Conservation (phyloP, 2,113 vertebrate species). For the Ceratotherium simum region DNA sequence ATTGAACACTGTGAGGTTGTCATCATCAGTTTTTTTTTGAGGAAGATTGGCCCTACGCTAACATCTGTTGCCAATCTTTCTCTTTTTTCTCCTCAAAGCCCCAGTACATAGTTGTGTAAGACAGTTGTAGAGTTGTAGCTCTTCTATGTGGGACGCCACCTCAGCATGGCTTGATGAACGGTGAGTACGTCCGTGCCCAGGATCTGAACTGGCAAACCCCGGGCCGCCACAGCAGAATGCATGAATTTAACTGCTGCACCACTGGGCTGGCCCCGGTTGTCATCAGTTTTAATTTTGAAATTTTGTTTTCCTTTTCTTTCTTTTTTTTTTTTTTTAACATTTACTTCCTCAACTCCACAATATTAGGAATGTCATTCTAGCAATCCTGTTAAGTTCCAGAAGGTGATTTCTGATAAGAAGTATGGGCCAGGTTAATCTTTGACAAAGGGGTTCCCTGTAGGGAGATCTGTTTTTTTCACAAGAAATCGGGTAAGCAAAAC, state of each 20-base stretch:
- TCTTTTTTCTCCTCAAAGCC: too few species aligned
- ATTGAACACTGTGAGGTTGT: background rate
- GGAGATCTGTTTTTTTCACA: background rate
- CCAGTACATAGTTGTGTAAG: too few species aligned
- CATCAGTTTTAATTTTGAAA: background rate
- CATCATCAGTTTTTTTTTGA: too few species aligned
- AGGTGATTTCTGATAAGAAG: background rate
- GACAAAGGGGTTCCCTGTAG: background rate
- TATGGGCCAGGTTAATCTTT: background rate
- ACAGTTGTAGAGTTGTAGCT: too few species aligned
- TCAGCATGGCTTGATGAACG: too few species aligned
- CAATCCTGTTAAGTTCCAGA: background rate
- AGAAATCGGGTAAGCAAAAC: background rate
- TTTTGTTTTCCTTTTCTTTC: background rate
- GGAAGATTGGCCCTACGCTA: too few species aligned
- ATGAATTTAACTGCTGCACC: too few species aligned
- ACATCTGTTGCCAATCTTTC: too few species aligned
- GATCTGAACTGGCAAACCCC: too few species aligned
- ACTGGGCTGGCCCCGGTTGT: background rate
- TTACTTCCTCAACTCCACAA: background rate
- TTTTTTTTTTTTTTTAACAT: background rate
- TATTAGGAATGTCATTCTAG: background rate
- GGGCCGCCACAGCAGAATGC: too few species aligned
- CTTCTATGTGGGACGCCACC: too few species aligned
- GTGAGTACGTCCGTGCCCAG: too few species aligned